Percentiles rank a stretch among this genome's conserved stretches.
phyloP scores from a whole-genome alignment of 2,797 vertebrate genomes.

The Cichlasoma orientale region DNA sequence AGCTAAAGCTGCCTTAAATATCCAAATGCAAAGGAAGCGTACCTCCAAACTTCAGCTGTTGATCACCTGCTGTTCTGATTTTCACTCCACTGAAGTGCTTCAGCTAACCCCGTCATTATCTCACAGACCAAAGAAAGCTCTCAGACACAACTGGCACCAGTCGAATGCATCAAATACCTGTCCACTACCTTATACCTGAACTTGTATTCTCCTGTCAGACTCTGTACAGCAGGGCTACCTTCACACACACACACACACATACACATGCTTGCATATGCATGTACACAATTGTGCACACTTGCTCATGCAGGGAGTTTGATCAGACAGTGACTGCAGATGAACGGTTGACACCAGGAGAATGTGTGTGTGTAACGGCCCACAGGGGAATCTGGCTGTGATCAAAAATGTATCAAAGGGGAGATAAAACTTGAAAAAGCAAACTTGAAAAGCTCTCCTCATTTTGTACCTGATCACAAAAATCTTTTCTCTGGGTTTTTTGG shows the following conservation, averaged over 20 bases:
- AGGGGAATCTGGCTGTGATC: slow-evolving; percentile 70
- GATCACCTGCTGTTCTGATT: neutral
- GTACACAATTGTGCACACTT: neutral
- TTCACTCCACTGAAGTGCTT: neutral
- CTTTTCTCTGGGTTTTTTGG: slow-evolving; percentile 17
- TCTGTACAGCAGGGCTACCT: neutral
- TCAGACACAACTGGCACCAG: slow-evolving; percentile 6
- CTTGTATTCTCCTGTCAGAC: slow-evolving; percentile 15
- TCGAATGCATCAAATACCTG: neutral
- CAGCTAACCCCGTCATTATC: neutral
- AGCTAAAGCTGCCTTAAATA: neutral
- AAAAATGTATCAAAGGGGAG: slow-evolving; percentile 78
- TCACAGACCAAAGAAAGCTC: neutral
- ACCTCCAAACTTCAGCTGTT: neutral
- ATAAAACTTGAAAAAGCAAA: slow-evolving; percentile 73
- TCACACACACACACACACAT: slow-evolving; percentile 2
- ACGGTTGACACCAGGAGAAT: slow-evolving; percentile 62
- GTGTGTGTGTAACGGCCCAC: slow-evolving; percentile 62
- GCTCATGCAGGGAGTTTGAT: slow-evolving; percentile 30
- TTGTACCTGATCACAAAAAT: slow-evolving; percentile 60
- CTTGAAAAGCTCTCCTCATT: slow-evolving; percentile 65
- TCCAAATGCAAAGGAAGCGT: neutral
- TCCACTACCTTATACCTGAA: slow-evolving; percentile 14
- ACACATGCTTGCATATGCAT: neutral
- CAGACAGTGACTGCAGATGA: slow-evolving; percentile 61